Evolutionary conservation across 2,797 vertebrate genomes (phyloP), one percentile per base, ranked within the genome.

Genomic region (Lateolabrax maculatus): DNA sequence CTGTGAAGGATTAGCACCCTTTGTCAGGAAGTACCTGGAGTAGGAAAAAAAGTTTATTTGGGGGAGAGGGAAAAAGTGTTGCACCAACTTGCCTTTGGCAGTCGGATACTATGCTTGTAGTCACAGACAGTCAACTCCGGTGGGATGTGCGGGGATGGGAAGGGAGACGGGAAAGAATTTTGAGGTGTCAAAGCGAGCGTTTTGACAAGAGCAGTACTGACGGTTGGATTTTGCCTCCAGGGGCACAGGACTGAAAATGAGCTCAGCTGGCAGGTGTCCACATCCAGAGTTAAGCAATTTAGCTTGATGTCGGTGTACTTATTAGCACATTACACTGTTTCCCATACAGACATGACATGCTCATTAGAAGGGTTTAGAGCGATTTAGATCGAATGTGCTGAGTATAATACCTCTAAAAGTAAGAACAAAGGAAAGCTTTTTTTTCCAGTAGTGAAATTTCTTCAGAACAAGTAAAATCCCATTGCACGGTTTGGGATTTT

Each of bases 201-300:
- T 94, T 92, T 92, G 85, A 94, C 87, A 89, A 80, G 80, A 91
- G 75, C 75, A 13, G 52, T 52, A 85, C 80, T 85, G 91, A 90
- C 77, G 75, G 72, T 82, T 69, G 66, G 72, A 79, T 86, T 83
- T 83, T 71, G 62, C 75, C 88, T 87, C 75, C 11, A 64, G 87
- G 89, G 84, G 61, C 21, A 23, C 49, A 0, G 79, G 80, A 79
- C 84, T 90, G 87, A 90, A 92, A 90, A 93, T 90, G 86, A 92
- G 88, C 84, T 80, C 71, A 85, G 87, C 85, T 92, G 91, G 81
- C 89, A 91, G 84, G 79, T 86, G 79, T 92, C 90, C 85, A 76
- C 72, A 78, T 81, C 77, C 81, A 92, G 70, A 90, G 43, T 89
- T 80, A 72, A 87, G 84, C 83, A 82, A 81, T 91, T 88, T 88